Percentiles rank a stretch among this genome's conserved stretches.
Conservation (phyloP, 2,113 vertebrate species). For the Accipiter virgatus region DNA sequence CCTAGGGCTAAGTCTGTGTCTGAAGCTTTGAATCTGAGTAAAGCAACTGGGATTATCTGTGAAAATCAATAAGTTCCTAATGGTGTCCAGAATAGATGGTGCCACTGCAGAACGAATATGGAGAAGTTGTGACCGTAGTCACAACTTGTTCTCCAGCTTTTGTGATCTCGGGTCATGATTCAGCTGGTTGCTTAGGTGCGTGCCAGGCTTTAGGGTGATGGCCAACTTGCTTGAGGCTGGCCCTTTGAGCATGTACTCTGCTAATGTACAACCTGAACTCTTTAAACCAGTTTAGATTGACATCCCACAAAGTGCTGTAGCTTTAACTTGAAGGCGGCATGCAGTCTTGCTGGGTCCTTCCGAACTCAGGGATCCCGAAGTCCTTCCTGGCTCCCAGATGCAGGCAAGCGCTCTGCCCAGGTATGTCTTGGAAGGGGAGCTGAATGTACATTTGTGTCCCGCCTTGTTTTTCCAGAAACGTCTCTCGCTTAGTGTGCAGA, state of each 20-base stretch:
- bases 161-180: not conserved
- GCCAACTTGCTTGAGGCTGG: accelerated
- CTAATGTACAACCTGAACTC: not conserved
- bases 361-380: accelerated
- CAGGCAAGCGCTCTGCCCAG: not conserved
- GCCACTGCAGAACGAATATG: not conserved
- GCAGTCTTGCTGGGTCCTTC: not conserved
- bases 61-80: not conserved
- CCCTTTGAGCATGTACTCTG: not conserved
- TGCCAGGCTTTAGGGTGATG: not conserved
- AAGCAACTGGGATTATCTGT: not conserved
- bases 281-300: not conserved
- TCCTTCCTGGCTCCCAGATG: not conserved
- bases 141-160: not conserved
- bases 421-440: not conserved
- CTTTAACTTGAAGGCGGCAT: not conserved
- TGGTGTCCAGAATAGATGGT: not conserved
- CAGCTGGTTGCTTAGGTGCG: not conserved
- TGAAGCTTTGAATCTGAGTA: not conserved
- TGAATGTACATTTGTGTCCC: not conserved
- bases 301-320: not conserved
- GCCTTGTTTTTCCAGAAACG: not conserved
- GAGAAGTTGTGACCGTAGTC: not conserved
- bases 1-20: not conserved
- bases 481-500: not conserved